Conservation (phyloP, 2,797 vertebrate species). For the Adelosebastes latens region DNA sequence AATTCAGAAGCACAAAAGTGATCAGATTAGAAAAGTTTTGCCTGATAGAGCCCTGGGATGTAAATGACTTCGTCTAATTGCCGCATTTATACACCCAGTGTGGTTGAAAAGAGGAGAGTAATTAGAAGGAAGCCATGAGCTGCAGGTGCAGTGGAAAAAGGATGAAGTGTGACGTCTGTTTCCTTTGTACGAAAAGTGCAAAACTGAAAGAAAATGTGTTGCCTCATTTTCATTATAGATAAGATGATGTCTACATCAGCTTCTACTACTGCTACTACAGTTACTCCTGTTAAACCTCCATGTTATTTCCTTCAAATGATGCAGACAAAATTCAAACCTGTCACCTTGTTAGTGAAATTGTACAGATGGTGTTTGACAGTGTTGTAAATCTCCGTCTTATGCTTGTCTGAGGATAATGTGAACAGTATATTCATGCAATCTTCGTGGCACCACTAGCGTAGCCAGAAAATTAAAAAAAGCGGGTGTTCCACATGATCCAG, state of each 20-base stretch:
- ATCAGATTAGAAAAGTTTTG: constrained; percentile 69
- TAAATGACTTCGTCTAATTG: constrained; percentile 79
- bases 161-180: constrained; percentile 12
- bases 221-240: neutral
- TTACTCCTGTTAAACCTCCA: neutral
- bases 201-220: neutral
- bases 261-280: neutral
- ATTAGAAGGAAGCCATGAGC: constrained; percentile 47
- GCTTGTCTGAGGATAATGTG: constrained; percentile 35
- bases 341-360: constrained; percentile 7
- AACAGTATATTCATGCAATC: constrained; percentile 42
- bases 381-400: neutral
- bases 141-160: constrained; percentile 62
- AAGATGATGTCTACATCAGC: neutral
- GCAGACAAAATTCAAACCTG: neutral
- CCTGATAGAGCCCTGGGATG: constrained; percentile 70
- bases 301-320: neutral
- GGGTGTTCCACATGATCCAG: too few relatives aligned
- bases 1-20: constrained; percentile 72
- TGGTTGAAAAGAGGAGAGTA: constrained; percentile 46
- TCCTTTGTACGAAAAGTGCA: constrained; percentile 17
- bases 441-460: neutral
- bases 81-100: constrained; percentile 72
- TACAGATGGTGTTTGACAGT: constrained; percentile 8
- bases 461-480: neutral